These are phyloP conservation scores for Sylvietta virens DNA, from an alignment of 2,113 vertebrate genomes.

Conservation along the genomic window DNA sequence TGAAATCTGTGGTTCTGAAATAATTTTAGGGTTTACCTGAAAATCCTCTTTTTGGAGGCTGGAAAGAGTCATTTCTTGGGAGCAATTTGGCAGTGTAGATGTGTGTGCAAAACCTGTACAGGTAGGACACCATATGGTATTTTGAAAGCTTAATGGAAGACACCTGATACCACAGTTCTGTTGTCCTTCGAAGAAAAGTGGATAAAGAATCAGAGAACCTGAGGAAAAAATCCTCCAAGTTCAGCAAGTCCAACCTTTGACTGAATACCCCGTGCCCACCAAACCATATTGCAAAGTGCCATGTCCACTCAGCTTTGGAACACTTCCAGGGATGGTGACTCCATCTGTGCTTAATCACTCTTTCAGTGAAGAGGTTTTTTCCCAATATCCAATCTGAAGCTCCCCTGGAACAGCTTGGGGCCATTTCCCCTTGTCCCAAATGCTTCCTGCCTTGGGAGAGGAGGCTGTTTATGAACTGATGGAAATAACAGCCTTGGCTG, in stretches of 20 bases:
- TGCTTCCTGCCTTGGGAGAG: background rate
- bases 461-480: slow-evolving; percentile 11
- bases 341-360: background rate
- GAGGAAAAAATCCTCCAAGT: background rate
- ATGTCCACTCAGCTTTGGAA: background rate
- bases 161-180: background rate
- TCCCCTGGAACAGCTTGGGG: background rate
- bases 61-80: background rate
- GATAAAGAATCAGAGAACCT: background rate
- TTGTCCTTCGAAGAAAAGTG: background rate
- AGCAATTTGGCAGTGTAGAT: background rate
- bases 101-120: background rate
- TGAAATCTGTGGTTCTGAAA: background rate
- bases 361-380: background rate
- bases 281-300: background rate
- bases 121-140: background rate
- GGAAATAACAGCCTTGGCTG: slow-evolving; percentile 45
- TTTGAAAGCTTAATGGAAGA: background rate
- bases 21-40: background rate
- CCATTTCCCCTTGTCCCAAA: background rate
- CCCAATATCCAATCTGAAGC: background rate
- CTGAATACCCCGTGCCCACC: rapidly evolving
- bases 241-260: background rate
- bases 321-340: background rate
- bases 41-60: background rate